Conservation (phyloP, 2,113 vertebrate genomes). For the Lagopus muta region DNA sequence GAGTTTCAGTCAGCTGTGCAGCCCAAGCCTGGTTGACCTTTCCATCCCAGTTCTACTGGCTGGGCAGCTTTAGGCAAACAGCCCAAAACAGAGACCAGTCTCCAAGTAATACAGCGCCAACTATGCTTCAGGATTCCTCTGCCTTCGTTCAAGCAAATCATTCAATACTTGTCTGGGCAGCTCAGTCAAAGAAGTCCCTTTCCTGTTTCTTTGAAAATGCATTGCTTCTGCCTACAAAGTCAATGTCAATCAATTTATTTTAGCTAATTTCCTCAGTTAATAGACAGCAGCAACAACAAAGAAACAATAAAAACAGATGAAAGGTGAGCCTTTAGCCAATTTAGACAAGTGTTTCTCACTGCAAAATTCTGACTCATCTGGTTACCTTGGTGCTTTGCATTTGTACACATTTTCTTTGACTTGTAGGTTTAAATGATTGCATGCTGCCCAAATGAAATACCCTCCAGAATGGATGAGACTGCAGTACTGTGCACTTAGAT, state of each 20-base stretch:
- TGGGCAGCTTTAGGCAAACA: not conserved
- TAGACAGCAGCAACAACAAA: not conserved
- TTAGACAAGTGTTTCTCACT: not conserved
- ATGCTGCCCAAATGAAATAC: not conserved
- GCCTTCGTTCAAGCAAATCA: not conserved
- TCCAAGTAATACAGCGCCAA: not conserved
- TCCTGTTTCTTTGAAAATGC: not conserved
- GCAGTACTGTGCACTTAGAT: slow-evolving; percentile 33
- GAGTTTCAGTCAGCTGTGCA: not conserved
- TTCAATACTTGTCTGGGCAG: not conserved
- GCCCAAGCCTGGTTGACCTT: not conserved
- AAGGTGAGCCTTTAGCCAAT: not conserved
- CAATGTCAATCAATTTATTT: not conserved
- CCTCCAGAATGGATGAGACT: not conserved
- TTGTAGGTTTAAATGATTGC: slow-evolving; percentile 3
- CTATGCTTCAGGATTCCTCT: not conserved
- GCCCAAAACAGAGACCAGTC: not conserved
- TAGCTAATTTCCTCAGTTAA: not conserved
- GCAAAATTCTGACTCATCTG: not conserved
- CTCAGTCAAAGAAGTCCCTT: not conserved
- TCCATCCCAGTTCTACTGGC: not conserved
- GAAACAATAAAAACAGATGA: not conserved
- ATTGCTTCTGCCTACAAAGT: not conserved
- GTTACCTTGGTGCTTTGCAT: slow-evolving; percentile 17
- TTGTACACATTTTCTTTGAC: slow-evolving; percentile 13